These are phyloP conservation scores for Drosophila bunnanda DNA, from an alignment of 2,888 invertebrate genomes.

Conservation along the genomic window DNA sequence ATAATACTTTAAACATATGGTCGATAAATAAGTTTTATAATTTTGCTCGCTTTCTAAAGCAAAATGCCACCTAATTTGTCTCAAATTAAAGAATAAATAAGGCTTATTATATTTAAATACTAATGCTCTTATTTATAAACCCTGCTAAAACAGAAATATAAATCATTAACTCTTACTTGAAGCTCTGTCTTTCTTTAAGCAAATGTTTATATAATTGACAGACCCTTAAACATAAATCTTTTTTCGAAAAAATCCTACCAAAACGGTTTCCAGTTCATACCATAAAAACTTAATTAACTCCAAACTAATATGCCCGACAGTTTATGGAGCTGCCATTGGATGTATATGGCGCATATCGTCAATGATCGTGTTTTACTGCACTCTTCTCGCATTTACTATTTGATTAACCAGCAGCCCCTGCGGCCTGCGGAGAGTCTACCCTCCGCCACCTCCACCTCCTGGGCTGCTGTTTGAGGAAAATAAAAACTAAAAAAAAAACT, in stretches of 20 bases:
- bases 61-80: not conserved
- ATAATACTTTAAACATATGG: not conserved
- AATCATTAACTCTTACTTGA: not conserved
- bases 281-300: conserved; percentile 16
- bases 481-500: conserved; percentile 14
- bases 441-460: not conserved
- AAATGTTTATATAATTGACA: no score
- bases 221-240: rapidly evolving
- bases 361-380: conserved; percentile 73
- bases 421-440: not conserved
- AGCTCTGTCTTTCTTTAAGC: no score
- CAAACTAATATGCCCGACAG: conserved; percentile 44
- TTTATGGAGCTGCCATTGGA: conserved; percentile 41
- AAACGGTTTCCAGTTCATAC: not conserved
- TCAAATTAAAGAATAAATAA: not conserved
- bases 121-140: not conserved
- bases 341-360: conserved; percentile 52
- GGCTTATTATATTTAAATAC: not conserved
- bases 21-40: not conserved
- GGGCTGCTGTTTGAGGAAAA: conserved; percentile 22
- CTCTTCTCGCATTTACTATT: conserved; percentile 65
- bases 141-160: not conserved
- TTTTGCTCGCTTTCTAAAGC: not conserved
- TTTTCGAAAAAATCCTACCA: not conserved
- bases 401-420: conserved; percentile 60